Conservation (phyloP, 1,140 invertebrate species). For the Proctacanthus coquilletti region DNA sequence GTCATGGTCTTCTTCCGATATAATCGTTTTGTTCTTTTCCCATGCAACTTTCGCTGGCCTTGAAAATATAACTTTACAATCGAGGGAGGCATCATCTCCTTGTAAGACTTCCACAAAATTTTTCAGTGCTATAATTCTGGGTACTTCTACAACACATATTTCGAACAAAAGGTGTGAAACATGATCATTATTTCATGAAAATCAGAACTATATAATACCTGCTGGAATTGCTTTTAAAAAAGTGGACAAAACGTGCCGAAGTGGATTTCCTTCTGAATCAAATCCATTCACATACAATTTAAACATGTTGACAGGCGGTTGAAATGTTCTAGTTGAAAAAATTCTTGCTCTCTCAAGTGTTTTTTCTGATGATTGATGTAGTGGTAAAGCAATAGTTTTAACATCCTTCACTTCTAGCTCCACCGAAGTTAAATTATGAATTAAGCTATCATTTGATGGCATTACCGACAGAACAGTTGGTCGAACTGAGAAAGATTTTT, state of each 20-base stretch:
- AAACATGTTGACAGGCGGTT: slow-evolving; percentile 21
- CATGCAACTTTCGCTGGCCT: not conserved
- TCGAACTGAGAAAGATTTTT: slow-evolving; percentile 27
- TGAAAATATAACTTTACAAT: not conserved
- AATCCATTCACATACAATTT: slow-evolving; percentile 22
- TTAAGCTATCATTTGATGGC: slow-evolving; percentile 28
- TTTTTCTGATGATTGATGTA: not conserved
- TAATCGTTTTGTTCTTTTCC: no score
- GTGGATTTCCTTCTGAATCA: slow-evolving; percentile 26
- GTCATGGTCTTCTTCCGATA: no score
- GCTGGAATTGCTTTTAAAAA: slow-evolving; percentile 29
- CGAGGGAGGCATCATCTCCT: not conserved
- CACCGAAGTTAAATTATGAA: slow-evolving; percentile 29
- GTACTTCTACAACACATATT: no score
- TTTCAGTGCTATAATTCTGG: no score
- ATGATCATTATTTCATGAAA: slow-evolving; percentile 4
- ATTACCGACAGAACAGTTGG: slow-evolving; percentile 35
- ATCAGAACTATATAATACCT: no score
- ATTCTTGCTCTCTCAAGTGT: slow-evolving; percentile 1
- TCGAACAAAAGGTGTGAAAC: no score
- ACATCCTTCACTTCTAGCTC: slow-evolving; percentile 36
- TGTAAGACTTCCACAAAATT: not conserved
- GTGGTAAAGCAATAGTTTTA: slow-evolving; percentile 9
- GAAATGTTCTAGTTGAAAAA: slow-evolving; percentile 33
- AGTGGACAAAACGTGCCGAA: slow-evolving; percentile 31